Evolutionary conservation across 2,888 invertebrate species (phyloP), one percentile per base, ranked within the genome.

Genomic region (Ptilodon capucinus): DNA sequence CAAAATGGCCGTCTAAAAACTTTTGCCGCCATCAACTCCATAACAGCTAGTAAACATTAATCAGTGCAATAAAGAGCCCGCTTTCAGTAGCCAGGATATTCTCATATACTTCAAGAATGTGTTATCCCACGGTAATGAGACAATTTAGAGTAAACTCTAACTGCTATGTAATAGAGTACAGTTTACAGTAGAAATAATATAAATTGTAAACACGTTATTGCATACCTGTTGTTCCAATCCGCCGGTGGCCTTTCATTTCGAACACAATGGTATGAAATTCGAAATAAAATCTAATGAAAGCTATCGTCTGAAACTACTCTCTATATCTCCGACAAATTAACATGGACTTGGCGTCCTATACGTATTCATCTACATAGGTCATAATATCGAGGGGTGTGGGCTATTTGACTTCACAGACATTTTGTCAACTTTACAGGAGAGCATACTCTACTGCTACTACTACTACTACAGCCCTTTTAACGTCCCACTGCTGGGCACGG

Each of bases 271-370:
- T 68, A 70, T 74, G 71, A 80, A 81, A 81, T 68, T 65, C 65
- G 76, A 81, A 80, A 76, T 76, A 79, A 73, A 67, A 59, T 64
- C 64, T 76, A 75, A 79, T 77, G 79, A 82, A 80, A 81, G 82
- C 81, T 79, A 81, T 78, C 69, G 69, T 66, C 58, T 64, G 68
- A 48, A 63, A 63, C 56, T 55, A 60, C 61, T 57, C 58, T n/a
- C n/a, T n/a, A n/a, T n/a, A n/a, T n/a, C n/a, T n/a, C n/a, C n/a
- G n/a, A n/a, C n/a, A n/a, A n/a, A n/a, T n/a, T n/a, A n/a, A n/a
- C n/a, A n/a, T n/a, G n/a, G n/a, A n/a, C n/a, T n/a, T n/a, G n/a
- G n/a, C n/a, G n/a, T n/a, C n/a, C n/a, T n/a, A n/a, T n/a, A n/a
- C n/a, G n/a, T n/a, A n/a, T n/a, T n/a, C n/a, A n/a, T n/a, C n/a